phyloP scores from a whole-genome alignment of 2,888 invertebrate species.

The Oasisia sp. region DNA sequence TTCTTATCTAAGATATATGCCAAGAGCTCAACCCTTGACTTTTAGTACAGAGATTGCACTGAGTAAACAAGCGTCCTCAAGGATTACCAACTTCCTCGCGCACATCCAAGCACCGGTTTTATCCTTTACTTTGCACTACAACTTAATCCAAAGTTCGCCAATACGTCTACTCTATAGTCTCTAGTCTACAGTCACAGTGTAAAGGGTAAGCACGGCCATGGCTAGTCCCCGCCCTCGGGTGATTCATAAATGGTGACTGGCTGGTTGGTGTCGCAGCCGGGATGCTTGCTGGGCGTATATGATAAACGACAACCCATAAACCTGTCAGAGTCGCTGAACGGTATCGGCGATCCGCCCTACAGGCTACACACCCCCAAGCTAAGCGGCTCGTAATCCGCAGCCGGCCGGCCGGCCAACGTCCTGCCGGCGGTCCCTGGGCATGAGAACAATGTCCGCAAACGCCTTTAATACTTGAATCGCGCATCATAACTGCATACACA shows the following conservation, averaged over 20 bases:
- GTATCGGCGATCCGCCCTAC: background rate
- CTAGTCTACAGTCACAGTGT: no score
- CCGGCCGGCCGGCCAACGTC: background rate
- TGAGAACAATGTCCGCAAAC: background rate
- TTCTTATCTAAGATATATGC: background rate
- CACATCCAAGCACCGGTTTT: background rate
- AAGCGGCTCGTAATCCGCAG: background rate
- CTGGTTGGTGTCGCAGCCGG: slow-evolving; percentile 1
- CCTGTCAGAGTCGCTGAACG: slow-evolving; percentile 11
- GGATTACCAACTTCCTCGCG: background rate
- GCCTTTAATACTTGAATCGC: background rate
- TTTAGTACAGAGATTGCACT: slow-evolving; percentile 2
- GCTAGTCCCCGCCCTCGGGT: background rate
- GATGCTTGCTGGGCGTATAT: background rate
- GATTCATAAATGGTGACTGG: background rate
- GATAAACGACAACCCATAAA: slow-evolving; percentile 5
- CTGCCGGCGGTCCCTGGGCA: background rate
- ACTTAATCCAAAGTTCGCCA: background rate
- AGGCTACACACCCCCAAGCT: background rate
- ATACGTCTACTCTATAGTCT: background rate
- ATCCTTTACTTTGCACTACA: background rate
- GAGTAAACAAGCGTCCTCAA: background rate
- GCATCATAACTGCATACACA: background rate
- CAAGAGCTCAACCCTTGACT: background rate
- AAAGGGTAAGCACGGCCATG: background rate